Evolutionary conservation across 2,888 invertebrate species (phyloP).

Genomic region (Ellobium chinense): DNA sequence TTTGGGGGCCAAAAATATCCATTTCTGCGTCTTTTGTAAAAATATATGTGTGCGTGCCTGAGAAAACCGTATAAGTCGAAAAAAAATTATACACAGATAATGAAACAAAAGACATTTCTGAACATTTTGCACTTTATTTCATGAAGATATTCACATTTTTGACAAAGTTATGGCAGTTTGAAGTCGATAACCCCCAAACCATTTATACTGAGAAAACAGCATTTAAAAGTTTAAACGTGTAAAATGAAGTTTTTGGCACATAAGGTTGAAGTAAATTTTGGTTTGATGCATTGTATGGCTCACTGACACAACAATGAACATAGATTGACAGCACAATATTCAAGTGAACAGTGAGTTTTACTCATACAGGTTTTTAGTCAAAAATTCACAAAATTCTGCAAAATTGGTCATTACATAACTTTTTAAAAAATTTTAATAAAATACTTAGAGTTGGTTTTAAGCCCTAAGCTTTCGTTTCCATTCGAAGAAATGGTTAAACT

Average conservation of each 20-base stretch:
- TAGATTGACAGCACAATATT: neutral
- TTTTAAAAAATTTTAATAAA: neutral
- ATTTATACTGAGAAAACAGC: neutral
- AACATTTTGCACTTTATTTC: neutral
- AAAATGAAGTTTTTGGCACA: neutral
- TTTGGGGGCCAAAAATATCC: too few species aligned
- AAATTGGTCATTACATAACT: neutral
- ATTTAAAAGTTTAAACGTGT: neutral
- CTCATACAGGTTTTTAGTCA: neutral
- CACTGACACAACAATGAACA: neutral
- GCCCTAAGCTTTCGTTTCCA: neutral
- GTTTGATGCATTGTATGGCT: neutral
- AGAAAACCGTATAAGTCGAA: neutral
- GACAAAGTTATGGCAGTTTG: neutral
- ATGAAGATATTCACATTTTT: neutral
- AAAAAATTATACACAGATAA: neutral
- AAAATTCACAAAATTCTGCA: neutral
- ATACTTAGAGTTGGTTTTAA: neutral
- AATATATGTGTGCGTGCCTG: neutral
- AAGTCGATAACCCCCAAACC: neutral
- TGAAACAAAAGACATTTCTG: neutral
- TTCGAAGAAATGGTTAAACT: neutral
- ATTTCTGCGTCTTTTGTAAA: too few species aligned
- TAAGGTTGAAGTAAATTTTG: neutral
- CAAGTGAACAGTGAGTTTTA: neutral